Evolutionary conservation across 2,113 vertebrate genomes (phyloP), one percentile per base, ranked within the genome.

Genomic region (Cryptotis parvus): DNA sequence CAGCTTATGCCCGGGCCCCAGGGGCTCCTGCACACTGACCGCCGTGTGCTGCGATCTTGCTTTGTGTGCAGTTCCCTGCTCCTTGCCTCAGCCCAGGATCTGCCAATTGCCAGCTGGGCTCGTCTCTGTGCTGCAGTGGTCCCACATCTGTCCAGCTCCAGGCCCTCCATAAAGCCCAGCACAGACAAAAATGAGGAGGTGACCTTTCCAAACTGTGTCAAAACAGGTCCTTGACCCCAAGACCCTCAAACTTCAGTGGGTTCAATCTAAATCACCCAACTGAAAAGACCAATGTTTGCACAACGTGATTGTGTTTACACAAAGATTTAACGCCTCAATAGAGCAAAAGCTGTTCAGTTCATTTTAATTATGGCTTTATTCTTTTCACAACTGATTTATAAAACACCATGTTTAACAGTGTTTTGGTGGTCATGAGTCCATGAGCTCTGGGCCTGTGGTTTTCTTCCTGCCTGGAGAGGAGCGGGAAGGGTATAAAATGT

Each of bases 131-230:
- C 94, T 82, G 49, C 18, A 0, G 74, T 1, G 3, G 70, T 69
- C 72, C 81, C 83, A 88, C 94, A 92, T 90, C 84, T 27, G 6
- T 87, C 76, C 61, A 87, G 81, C 90, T 77, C 78, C 45, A 1
- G 1, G 10, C 45, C 75, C 84, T 95, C 94, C 12, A 8, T 22
- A 6, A 4, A 69, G 94, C 93, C 61, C 55, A 73, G 92, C 81
- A 58, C 72, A 96, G 95, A 95, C 90, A 86, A 94, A 96, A 94
- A 97, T 72, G 82, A 96, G 92, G 96, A 6, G 0, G 87, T 96
- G 98, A 98, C 98, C 97, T 98, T 97, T 97, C 18, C 97, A 96
- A 97, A 92, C 94, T 83, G 31, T 68, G 93, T 97, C 97, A 96
- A 93, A 97, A 0, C 0, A 0, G 96, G 91, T 94, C 94, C 96